Evolutionary conservation across 2,888 invertebrate species (phyloP).

Genomic region (Drosophila mimetica): DNA sequence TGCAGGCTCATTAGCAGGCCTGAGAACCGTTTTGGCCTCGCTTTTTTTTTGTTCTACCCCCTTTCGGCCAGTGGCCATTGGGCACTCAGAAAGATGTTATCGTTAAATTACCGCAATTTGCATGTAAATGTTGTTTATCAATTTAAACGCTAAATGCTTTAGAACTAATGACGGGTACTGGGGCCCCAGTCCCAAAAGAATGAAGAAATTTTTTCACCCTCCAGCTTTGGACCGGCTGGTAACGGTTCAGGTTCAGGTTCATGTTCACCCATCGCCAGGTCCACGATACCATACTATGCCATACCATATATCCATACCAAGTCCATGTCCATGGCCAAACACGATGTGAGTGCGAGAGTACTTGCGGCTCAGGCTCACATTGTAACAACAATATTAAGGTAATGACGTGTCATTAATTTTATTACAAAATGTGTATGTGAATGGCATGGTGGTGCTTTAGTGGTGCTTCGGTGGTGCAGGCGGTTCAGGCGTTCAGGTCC

Average conservation of each 20-base stretch:
- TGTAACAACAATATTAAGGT: constrained; percentile 77
- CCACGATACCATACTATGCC: not conserved
- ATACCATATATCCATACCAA: not conserved
- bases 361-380: constrained; percentile 62
- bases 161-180: constrained; percentile 73
- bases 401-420: constrained; percentile 80
- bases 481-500: constrained; percentile 15
- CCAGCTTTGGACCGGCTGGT: constrained; percentile 49
- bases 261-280: constrained; percentile 10
- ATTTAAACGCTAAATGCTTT: constrained; percentile 77
- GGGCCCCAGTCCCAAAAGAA: constrained; percentile 58
- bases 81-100: constrained; percentile 58
- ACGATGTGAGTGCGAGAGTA: constrained; percentile 41
- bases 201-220: constrained; percentile 73
- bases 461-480: constrained; percentile 8
- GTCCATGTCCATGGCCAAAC: constrained; percentile 12
- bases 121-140: constrained; percentile 78
- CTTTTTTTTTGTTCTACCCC: not conserved
- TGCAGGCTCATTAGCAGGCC: constrained; percentile 60
- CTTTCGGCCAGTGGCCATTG: not conserved
- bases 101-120: constrained; percentile 75
- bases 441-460: constrained; percentile 14
- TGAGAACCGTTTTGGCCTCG: constrained; percentile 50
- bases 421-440: constrained; percentile 75
- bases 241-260: constrained; percentile 34